These are phyloP conservation scores for Cerastoderma edule DNA, from an alignment of 2,888 invertebrate species.

Conservation along the genomic window DNA sequence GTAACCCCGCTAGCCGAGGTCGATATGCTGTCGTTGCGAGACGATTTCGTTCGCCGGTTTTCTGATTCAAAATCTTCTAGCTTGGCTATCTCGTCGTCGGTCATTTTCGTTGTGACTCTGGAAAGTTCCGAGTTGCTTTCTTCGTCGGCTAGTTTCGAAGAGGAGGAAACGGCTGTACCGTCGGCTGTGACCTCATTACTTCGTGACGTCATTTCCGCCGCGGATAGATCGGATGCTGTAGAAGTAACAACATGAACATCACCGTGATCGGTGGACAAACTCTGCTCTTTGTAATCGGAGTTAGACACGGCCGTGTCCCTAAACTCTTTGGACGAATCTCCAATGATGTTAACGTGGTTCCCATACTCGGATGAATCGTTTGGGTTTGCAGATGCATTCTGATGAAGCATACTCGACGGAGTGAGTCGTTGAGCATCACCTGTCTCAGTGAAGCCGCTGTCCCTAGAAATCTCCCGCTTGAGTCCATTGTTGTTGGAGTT, in stretches of 20 bases:
- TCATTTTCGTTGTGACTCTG: constrained; percentile 33
- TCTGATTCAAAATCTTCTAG: constrained; percentile 49
- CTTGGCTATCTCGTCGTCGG: constrained; percentile 30
- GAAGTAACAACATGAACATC: constrained; percentile 45
- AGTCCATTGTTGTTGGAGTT: constrained; percentile 28
- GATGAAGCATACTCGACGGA: not conserved
- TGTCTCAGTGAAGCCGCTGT: constrained; percentile 55
- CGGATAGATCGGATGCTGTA: constrained; percentile 38
- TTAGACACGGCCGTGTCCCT: constrained; percentile 40
- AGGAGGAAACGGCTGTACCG: constrained; percentile 44
- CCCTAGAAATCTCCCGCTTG: constrained; percentile 48
- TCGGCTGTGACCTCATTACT: constrained; percentile 40
- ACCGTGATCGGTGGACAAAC: constrained; percentile 32
- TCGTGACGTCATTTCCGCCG: constrained; percentile 48
- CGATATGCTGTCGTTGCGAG: constrained; percentile 50
- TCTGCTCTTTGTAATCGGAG: constrained; percentile 39
- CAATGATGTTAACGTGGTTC: constrained; percentile 2
- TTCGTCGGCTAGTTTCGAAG: constrained; percentile 43
- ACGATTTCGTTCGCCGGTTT: constrained; percentile 43
- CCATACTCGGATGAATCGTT: not conserved
- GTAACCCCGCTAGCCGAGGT: constrained; percentile 35
- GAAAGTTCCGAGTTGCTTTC: constrained; percentile 34
- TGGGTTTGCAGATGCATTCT: not conserved
- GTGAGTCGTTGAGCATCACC: constrained; percentile 9
- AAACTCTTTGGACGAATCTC: constrained; percentile 38